Evolutionary conservation across 2,888 invertebrate species (phyloP).

Genomic region (Pheosia gnoma): DNA sequence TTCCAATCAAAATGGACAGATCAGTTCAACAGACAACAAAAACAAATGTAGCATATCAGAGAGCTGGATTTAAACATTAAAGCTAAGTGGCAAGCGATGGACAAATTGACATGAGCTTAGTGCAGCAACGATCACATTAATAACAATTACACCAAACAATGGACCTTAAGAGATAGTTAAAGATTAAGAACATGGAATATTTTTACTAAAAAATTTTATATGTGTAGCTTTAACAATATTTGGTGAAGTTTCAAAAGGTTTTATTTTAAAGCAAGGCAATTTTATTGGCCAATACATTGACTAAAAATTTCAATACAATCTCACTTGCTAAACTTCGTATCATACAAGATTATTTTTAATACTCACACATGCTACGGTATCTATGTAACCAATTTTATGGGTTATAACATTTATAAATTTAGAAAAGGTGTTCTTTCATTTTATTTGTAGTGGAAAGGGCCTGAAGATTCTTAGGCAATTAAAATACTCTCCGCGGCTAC

Average conservation of each 20-base stretch:
- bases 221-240: slow-evolving; percentile 52
- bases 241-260: slow-evolving; percentile 46
- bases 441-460: not conserved
- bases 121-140: slow-evolving; percentile 53
- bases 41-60: slow-evolving; percentile 56
- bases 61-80: slow-evolving; percentile 77
- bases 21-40: slow-evolving; percentile 66
- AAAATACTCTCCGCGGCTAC: not conserved
- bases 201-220: slow-evolving; percentile 43
- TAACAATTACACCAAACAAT: slow-evolving; percentile 42
- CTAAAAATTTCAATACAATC: slow-evolving; percentile 47
- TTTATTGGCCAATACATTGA: slow-evolving; percentile 62
- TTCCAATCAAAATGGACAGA: slow-evolving; percentile 78
- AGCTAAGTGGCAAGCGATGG: slow-evolving; percentile 38
- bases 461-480: not conserved
- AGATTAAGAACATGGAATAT: slow-evolving; percentile 49
- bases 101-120: slow-evolving; percentile 66
- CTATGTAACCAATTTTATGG: not conserved
- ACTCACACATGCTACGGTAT: not conserved
- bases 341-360: not conserved
- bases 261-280: slow-evolving; percentile 65
- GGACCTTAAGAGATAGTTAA: slow-evolving; percentile 40
- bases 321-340: slow-evolving; percentile 25
- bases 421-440: not conserved
- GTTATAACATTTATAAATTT: slow-evolving; percentile 2